phyloP scores from a whole-genome alignment of 1,140 invertebrate genomes.

The Zelostemma sp. region DNA sequence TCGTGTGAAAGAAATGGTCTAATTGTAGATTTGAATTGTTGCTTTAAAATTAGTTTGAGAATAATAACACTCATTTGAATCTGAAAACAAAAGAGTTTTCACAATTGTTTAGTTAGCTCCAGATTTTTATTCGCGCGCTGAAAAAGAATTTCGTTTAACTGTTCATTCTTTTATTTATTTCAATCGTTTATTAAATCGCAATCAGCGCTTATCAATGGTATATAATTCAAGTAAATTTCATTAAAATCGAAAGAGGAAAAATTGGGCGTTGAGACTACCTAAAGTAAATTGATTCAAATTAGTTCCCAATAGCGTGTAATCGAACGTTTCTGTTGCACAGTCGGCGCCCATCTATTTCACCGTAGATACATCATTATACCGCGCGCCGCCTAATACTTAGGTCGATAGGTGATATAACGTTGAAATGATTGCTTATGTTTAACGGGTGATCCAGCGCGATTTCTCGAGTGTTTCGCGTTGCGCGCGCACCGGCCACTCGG shows the following conservation, averaged over 20 bases:
- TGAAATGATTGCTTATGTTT: slow-evolving; percentile 60
- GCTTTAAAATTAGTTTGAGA: slow-evolving; percentile 12
- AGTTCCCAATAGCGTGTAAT: slow-evolving; percentile 68
- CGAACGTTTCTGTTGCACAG: slow-evolving; percentile 52
- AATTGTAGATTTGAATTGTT: too few species aligned
- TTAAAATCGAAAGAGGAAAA: slow-evolving; percentile 28
- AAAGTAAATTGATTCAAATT: slow-evolving; percentile 69
- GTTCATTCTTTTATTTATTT: too few species aligned
- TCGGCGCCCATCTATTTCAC: slow-evolving; percentile 57
- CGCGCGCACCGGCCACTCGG: slow-evolving; percentile 5
- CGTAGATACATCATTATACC: slow-evolving; percentile 65
- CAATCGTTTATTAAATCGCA: too few species aligned
- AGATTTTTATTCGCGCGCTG: too few species aligned
- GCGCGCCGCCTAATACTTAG: slow-evolving; percentile 70
- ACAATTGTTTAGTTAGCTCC: too few species aligned
- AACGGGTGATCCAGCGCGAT: slow-evolving; percentile 55
- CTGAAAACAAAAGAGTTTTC: too few species aligned
- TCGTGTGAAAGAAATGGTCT: slow-evolving; percentile 46
- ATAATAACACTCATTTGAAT: too few species aligned
- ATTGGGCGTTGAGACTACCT: slow-evolving; percentile 34
- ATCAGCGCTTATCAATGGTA: too few species aligned
- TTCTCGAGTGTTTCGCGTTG: slow-evolving; percentile 14
- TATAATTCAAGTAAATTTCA: too few species aligned
- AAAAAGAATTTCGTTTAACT: too few species aligned
- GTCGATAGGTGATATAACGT: slow-evolving; percentile 66